These are phyloP conservation scores for Neodontobutis hainanensis DNA, from an alignment of 2,113 vertebrate genomes.

Conservation along the genomic window DNA sequence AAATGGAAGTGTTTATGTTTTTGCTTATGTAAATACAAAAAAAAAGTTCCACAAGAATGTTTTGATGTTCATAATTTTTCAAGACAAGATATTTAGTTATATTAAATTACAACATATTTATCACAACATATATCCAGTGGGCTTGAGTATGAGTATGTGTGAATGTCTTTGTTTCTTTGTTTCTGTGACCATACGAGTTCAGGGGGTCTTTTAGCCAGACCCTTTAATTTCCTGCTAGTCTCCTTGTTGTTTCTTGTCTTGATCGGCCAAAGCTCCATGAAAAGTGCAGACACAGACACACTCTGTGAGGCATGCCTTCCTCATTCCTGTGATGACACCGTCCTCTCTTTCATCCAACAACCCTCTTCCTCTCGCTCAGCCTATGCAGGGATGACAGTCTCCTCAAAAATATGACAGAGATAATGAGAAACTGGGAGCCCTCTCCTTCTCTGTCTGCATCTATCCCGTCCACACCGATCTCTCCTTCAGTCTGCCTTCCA, in stretches of 20 bases:
- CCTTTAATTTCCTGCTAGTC: slow-evolving; percentile 77
- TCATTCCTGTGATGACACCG: slow-evolving; percentile 61
- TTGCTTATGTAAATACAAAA: too few species aligned
- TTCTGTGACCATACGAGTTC: slow-evolving; percentile 40
- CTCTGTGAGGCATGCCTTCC: slow-evolving; percentile 52
- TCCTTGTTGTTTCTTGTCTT: slow-evolving; percentile 64
- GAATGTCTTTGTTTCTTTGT: slow-evolving; percentile 30
- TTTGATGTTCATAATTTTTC: not conserved
- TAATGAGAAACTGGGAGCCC: slow-evolving; percentile 39
- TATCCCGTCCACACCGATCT: slow-evolving; percentile 12
- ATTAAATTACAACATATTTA: slow-evolving; percentile 10
- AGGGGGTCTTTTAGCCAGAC: slow-evolving; percentile 54
- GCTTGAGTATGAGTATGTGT: slow-evolving; percentile 39
- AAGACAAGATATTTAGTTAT: not conserved
- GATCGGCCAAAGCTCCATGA: slow-evolving; percentile 70
- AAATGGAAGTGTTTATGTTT: not conserved
- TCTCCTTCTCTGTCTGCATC: slow-evolving; percentile 16
- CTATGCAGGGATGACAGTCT: not conserved
- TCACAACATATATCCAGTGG: not conserved
- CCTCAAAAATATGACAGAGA: slow-evolving; percentile 32
- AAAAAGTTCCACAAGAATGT: not conserved
- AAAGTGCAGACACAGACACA: slow-evolving; percentile 45
- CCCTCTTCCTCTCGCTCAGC: slow-evolving; percentile 14
- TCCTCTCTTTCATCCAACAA: slow-evolving; percentile 44
- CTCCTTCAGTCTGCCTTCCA: slow-evolving; percentile 47